These are phyloP conservation scores for Crotalus horridus DNA, from an alignment of 2,113 vertebrate genomes.

Conservation along the genomic window DNA sequence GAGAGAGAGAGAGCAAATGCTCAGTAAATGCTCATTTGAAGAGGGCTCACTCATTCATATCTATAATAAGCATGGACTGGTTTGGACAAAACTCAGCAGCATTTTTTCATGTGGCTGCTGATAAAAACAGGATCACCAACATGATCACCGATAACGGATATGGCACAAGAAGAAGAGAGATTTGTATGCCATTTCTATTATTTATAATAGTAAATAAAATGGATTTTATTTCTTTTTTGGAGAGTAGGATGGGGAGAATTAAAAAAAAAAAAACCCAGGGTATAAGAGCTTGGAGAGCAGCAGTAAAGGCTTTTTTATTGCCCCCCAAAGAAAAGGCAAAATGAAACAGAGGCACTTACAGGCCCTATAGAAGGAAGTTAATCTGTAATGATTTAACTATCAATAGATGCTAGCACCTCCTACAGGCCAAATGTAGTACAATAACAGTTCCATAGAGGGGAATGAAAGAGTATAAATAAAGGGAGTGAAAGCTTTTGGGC, in stretches of 20 bases:
- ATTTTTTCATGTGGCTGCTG: too few species aligned
- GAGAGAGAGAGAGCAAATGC: neutral
- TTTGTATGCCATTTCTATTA: neutral
- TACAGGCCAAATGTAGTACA: neutral
- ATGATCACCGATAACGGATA: too few species aligned
- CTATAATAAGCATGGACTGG: neutral
- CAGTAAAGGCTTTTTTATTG: neutral
- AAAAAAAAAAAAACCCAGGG: neutral
- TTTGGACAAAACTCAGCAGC: too few species aligned
- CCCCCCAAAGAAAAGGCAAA: neutral
- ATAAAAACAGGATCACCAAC: too few species aligned
- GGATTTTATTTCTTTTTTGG: neutral
- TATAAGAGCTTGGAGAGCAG: too few species aligned
- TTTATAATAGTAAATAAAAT: neutral
- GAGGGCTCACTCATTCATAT: neutral
- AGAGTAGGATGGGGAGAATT: neutral
- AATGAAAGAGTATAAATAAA: neutral
- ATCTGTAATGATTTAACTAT: neutral
- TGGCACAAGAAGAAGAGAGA: neutral
- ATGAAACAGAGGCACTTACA: neutral
- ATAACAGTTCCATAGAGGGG: neutral
- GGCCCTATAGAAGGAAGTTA: neutral
- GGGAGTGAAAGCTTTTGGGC: neutral
- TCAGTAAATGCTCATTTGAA: neutral
- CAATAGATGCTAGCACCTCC: neutral